These are phyloP conservation scores for Coryphaenoides rupestris DNA, from an alignment of 2,113 vertebrate species.

Conservation along the genomic window DNA sequence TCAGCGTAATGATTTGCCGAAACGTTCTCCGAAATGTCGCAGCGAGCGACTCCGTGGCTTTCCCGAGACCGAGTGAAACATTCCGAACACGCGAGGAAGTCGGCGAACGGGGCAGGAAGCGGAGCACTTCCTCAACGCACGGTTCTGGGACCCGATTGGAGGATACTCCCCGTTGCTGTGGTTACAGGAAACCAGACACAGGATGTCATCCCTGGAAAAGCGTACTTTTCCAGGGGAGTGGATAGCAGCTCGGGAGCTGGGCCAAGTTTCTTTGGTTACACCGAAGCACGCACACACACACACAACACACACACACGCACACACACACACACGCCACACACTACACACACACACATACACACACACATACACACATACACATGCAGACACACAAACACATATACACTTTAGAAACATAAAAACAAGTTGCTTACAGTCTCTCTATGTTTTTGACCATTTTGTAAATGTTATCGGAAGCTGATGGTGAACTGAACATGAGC, in stretches of 20 bases:
- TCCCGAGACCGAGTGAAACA: slow-evolving; percentile 32
- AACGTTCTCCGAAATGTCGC: background rate
- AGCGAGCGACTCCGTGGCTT: slow-evolving; percentile 1
- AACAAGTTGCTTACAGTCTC: no score
- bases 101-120: slow-evolving; percentile 65
- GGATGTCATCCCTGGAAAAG: slow-evolving; percentile 41
- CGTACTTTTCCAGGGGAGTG: slow-evolving; percentile 13
- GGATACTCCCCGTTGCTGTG: slow-evolving; percentile 57
- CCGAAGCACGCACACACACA: slow-evolving; percentile 1
- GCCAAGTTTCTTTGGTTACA: background rate
- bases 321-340: background rate
- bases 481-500: no score
- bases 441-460: no score
- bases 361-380: background rate
- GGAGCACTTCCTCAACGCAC: slow-evolving; percentile 52
- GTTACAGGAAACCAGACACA: slow-evolving; percentile 72
- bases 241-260: background rate
- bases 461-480: no score
- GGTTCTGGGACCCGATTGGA: slow-evolving; percentile 50
- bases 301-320: background rate
- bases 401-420: background rate
- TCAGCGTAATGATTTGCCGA: no score
- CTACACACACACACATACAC: slow-evolving; percentile 6
- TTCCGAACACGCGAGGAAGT: slow-evolving; percentile 50
- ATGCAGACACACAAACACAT: background rate